Percentiles rank a stretch among this genome's conserved stretches.
Conservation (phyloP, 2,888 invertebrate species). For the Molanna angustata region DNA sequence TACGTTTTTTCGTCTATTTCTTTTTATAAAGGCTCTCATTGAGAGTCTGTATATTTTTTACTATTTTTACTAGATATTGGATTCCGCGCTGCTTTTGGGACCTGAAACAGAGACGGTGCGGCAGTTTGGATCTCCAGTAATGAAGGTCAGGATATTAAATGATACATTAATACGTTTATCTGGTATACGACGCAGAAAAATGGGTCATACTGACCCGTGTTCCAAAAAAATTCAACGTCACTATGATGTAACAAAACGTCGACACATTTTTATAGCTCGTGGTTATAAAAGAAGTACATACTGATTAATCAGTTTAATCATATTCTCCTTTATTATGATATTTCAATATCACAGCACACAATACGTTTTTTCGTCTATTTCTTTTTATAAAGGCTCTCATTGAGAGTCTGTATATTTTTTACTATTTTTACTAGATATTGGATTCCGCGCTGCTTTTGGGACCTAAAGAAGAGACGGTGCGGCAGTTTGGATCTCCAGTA, state of each 20-base stretch:
- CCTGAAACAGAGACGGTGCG: conserved; percentile 5
- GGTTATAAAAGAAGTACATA: no score
- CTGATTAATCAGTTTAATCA: no score
- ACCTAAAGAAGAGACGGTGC: conserved; percentile 4
- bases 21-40: no score
- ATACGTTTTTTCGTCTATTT: no score
- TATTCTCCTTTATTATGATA: no score
- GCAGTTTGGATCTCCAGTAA: conserved; percentile 9
- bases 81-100: conserved; percentile 15
- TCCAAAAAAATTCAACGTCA: no score
- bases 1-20: no score
- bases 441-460: conserved; percentile 17
- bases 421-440: conserved; percentile 32
- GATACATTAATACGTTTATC: conserved; percentile 9
- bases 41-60: conserved; percentile 31
- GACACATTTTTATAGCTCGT: no score
- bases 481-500: conserved; percentile 9
- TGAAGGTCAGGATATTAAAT: conserved; percentile 19
- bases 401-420: conserved; percentile 32
- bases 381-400: no score
- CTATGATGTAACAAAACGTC: no score
- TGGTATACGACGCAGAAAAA: background rate
- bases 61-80: conserved; percentile 32
- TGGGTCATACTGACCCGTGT: conserved; percentile 9
- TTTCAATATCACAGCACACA: no score